These are phyloP conservation scores for Nymphalis polychloros DNA, from an alignment of 2,888 invertebrate genomes.

Conservation along the genomic window DNA sequence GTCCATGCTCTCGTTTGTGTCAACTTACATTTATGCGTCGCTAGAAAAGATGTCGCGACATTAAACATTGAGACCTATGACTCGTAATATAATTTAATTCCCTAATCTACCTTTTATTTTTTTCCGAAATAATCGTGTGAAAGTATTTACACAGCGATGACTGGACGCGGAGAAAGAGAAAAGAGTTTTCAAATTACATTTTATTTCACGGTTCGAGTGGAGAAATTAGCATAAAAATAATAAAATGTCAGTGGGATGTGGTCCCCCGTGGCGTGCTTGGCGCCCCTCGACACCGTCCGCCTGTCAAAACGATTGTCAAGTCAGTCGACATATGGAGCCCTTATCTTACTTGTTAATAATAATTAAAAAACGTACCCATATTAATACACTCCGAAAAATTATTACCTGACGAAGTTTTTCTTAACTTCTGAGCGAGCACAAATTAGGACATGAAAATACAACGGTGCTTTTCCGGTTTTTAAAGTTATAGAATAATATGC, in stretches of 20 bases:
- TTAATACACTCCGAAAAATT: too few species aligned
- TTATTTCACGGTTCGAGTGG: constrained; percentile 55
- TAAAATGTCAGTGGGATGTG: constrained; percentile 64
- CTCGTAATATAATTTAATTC: constrained; percentile 37
- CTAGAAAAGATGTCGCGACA: constrained; percentile 40
- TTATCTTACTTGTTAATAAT: constrained; percentile 47
- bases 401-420: too few species aligned
- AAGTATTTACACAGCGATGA: constrained; percentile 32
- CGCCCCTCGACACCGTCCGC: constrained; percentile 48
- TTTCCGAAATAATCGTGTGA: constrained; percentile 22
- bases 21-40: constrained; percentile 57
- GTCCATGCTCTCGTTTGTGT: constrained; percentile 56
- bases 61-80: constrained; percentile 36
- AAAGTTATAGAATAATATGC: too few species aligned
- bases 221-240: constrained; percentile 75
- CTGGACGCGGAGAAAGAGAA: constrained; percentile 30
- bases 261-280: constrained; percentile 55
- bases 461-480: too few species aligned
- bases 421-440: too few species aligned
- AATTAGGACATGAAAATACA: too few species aligned
- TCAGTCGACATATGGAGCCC: constrained; percentile 49
- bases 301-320: constrained; percentile 66
- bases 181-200: constrained; percentile 42
- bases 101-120: constrained; percentile 27
- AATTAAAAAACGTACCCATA: constrained; percentile 8